Conservation (phyloP, 1,140 invertebrate species). For the Euglossa dilemma region DNA sequence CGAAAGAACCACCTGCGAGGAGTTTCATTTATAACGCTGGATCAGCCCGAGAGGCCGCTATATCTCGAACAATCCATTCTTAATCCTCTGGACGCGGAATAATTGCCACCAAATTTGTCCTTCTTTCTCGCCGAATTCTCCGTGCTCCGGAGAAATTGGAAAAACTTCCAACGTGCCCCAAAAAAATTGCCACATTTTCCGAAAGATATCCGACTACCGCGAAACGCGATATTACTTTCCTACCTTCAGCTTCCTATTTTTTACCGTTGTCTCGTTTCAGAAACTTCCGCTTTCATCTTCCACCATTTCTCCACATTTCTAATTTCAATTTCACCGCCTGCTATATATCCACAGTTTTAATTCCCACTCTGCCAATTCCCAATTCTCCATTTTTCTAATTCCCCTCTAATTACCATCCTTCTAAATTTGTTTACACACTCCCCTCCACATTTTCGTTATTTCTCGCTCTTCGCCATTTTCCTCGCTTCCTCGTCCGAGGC, state of each 20-base stretch:
- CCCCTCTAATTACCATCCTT: not conserved
- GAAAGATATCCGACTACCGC: too few species aligned
- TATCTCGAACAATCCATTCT: conserved; percentile 9
- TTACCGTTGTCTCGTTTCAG: too few species aligned
- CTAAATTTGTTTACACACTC: not conserved
- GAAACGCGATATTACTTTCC: too few species aligned
- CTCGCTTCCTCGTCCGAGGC: too few species aligned
- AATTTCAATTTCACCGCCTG: too few species aligned
- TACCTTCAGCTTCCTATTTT: too few species aligned
- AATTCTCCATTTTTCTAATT: not conserved
- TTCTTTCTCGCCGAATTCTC: not conserved
- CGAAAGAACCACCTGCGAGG: conserved; percentile 43
- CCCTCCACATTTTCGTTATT: not conserved
- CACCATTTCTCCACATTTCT: too few species aligned
- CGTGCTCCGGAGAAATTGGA: not conserved
- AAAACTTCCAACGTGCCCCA: not conserved
- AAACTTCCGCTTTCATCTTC: too few species aligned
- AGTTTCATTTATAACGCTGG: conserved; percentile 49
- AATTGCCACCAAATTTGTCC: conserved; percentile 18
- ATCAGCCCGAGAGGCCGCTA: not conserved
- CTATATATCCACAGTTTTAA: not conserved
- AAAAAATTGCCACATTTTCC: not conserved
- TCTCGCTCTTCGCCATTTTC: too few species aligned
- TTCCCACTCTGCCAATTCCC: not conserved
- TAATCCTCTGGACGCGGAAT: not conserved